Evolutionary conservation across 2,797 vertebrate species (phyloP).

Genomic region (Muscicapa comitata): DNA sequence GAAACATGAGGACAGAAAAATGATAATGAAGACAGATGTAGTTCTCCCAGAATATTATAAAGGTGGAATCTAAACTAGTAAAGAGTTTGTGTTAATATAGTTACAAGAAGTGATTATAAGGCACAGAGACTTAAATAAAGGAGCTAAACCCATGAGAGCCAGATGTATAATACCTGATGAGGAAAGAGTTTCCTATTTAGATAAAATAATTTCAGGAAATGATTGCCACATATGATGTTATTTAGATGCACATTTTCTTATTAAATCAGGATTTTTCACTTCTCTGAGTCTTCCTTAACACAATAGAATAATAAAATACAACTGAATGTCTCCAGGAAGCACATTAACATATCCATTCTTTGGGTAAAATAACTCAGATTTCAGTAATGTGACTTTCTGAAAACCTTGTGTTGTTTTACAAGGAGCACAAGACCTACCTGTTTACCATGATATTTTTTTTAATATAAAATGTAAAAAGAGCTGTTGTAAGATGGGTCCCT

Average conservation of each 20-base stretch:
- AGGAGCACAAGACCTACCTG: neutral
- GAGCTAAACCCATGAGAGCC: neutral
- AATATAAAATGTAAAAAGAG: neutral
- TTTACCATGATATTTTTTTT: neutral
- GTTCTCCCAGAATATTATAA: neutral
- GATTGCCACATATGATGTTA: neutral
- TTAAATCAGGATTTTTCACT: neutral
- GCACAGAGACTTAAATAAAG: neutral
- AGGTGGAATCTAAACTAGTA: neutral
- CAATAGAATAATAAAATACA: neutral
- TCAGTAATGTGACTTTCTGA: neutral
- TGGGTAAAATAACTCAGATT: neutral
- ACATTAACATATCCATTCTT: neutral
- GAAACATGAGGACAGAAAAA: slow-evolving; percentile 2
- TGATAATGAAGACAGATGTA: neutral
- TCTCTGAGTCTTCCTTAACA: neutral
- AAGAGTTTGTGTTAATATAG: neutral
- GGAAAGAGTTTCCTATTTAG: neutral
- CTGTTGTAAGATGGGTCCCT: neutral
- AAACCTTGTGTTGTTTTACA: neutral
- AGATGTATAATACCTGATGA: neutral
- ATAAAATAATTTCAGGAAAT: neutral
- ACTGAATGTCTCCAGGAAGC: neutral
- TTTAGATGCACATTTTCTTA: neutral
- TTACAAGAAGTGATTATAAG: neutral